phyloP scores from a whole-genome alignment of 1,140 invertebrate genomes.

The Hydropsyche tenuis region DNA sequence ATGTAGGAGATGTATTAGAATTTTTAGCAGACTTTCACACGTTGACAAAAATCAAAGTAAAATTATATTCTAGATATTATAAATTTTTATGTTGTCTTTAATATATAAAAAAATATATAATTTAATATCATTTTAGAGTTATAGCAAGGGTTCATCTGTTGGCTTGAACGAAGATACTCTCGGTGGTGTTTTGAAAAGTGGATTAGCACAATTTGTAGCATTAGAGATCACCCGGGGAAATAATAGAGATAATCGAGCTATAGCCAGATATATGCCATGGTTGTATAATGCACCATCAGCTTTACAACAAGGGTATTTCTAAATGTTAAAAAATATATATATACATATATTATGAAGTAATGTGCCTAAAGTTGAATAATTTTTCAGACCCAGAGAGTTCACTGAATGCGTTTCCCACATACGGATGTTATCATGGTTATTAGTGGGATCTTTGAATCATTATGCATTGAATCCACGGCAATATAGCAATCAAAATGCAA shows the following conservation, averaged over 20 bases:
- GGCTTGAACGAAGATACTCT: conserved; percentile 94
- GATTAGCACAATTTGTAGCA: conserved; percentile 92
- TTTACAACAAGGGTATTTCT: conserved; percentile 78
- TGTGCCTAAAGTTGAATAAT: conserved; percentile 33
- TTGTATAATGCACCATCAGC: conserved; percentile 85
- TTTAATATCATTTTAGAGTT: conserved; percentile 67
- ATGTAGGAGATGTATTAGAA: conserved; percentile 93
- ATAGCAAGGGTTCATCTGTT: conserved; percentile 75
- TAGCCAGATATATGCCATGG: conserved; percentile 89
- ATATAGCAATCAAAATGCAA: conserved; percentile 47
- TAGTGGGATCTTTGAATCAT: conserved; percentile 92
- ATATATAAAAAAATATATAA: neutral
- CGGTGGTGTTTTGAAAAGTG: conserved; percentile 93
- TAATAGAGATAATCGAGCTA: conserved; percentile 82
- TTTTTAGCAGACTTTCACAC: conserved; percentile 97
- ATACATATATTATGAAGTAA: neutral
- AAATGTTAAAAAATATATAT: conserved; percentile 1
- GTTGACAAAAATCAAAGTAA: conserved; percentile 94
- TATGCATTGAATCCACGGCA: conserved; percentile 53
- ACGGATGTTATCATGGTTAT: conserved; percentile 92
- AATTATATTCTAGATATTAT: neutral
- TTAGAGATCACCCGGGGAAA: conserved; percentile 91
- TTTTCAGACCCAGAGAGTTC: conserved; percentile 86
- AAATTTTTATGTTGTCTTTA: neutral
- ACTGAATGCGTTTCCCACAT: conserved; percentile 95